Base-by-base conservation (phyloP, 1,140 invertebrate genomes). In the Cyrtorhinus lividipennis region DNA sequence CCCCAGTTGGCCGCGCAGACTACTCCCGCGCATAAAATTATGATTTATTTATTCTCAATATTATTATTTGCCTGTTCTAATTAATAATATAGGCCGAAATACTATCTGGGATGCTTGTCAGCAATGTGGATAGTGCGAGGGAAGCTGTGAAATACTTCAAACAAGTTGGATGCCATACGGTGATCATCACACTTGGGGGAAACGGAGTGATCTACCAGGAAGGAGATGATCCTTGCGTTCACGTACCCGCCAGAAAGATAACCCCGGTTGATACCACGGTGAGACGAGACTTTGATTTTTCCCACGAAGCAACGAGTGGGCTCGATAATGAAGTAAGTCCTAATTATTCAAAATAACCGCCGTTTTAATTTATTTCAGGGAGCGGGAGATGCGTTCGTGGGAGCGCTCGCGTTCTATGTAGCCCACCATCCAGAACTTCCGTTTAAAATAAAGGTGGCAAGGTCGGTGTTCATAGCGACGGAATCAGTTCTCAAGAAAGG, bases 381-480 rank as follows among this genome's bases (percentile, higher is more conserved):
- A 26, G 92, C 92, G 61, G 93, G 94, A 2, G 93, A 97, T 78
- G 85, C 88, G 24, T 96, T 96, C 77, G 80, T 95, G 62, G 93
- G 92, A 18, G 84, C 87, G 1, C 72, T 97, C 61, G 90, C 87
- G 1, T 91, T 82, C 70, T 88, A 83, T 68, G 70, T 90, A 56
- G 80, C 87, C 0, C 75, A 77, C 45, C 69, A 81, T 68, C 76
- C 80, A 10, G 48, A 79, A 5, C 66, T 82, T 20, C 65, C 77
- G n/a, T 73, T 92, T 46, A 71, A 79, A 67, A 80, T 87, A 67
- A 78, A 80, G 61, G 80, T 95, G 26, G 75, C 75, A 59, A 81
- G 83, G 66, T 81, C 90, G 12, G 88, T 84, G 73, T 69, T 73
- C 56, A 77, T 92, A 56, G 92, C 92, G 1, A 79, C 86, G 0